These are phyloP conservation scores for Aphis craccivora DNA, from an alignment of 1,140 invertebrate species.

Conservation along the genomic window DNA sequence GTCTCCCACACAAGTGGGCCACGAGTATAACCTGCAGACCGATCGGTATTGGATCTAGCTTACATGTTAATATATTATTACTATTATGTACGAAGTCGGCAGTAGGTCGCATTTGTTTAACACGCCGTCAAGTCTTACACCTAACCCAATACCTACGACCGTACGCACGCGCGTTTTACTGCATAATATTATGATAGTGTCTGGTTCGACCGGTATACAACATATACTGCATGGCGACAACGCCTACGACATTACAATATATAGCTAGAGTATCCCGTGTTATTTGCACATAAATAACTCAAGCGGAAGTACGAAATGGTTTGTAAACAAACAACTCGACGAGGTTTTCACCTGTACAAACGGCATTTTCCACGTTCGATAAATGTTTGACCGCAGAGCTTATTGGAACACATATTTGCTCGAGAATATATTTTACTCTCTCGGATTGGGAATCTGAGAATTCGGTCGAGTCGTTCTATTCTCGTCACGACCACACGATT, in stretches of 20 bases:
- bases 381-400: neutral
- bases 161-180: neutral
- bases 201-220: neutral
- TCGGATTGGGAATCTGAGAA: too few species aligned
- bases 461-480: too few species aligned
- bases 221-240: neutral
- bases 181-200: neutral
- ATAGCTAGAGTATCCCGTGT: neutral
- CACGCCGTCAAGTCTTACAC: neutral
- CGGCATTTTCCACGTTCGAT: neutral
- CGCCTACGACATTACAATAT: neutral
- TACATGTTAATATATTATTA: constrained; percentile 3
- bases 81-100: neutral
- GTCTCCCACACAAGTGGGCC: neutral
- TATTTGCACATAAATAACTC: neutral
- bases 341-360: neutral
- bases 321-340: neutral
- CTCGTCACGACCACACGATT: neutral
- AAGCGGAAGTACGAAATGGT: neutral
- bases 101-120: neutral
- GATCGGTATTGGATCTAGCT: neutral
- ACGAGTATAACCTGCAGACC: neutral
- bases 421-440: neutral
- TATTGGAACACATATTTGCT: neutral
- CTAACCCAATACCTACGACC: neutral